Evolutionary conservation across 2,113 vertebrate species (phyloP).

Genomic region (Atractosteus spatula): DNA sequence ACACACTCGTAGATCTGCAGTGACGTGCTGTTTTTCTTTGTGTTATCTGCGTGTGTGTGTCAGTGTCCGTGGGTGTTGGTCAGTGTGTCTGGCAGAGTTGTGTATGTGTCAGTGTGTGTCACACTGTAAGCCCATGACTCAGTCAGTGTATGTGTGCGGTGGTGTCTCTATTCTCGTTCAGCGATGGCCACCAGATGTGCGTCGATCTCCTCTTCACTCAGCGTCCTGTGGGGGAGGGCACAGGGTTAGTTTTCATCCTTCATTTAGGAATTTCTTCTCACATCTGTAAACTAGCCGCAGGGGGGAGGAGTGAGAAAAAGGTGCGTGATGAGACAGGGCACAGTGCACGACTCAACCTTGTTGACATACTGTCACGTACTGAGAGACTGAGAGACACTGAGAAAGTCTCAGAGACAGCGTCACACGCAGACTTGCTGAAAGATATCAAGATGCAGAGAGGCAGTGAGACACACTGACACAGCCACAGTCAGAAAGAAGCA

Average conservation of each 20-base stretch:
- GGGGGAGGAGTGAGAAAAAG: neutral
- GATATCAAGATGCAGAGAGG: neutral
- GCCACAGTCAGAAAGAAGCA: neutral
- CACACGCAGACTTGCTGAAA: neutral
- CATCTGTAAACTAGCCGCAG: neutral
- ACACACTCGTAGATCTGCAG: too few relatives aligned
- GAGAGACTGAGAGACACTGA: neutral
- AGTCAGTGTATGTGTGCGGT: too few relatives aligned
- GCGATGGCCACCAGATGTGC: conserved; percentile 60
- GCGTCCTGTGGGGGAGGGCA: conserved; percentile 41
- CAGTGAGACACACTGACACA: neutral
- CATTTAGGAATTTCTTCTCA: neutral
- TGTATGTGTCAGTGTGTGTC: neutral
- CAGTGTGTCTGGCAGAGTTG: neutral
- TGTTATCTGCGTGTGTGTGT: neutral
- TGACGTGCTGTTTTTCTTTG: neutral
- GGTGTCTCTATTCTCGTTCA: conserved; percentile 57
- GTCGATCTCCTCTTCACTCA: conserved; percentile 61
- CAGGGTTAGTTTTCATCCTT: neutral
- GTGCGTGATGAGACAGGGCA: neutral
- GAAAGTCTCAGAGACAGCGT: neutral
- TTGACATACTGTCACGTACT: neutral
- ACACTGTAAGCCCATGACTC: too few relatives aligned
- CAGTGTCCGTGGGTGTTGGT: neutral
- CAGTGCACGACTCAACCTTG: neutral